Base-by-base conservation (phyloP, 2,888 invertebrate species). In the Eupithecia pulchellata region DNA sequence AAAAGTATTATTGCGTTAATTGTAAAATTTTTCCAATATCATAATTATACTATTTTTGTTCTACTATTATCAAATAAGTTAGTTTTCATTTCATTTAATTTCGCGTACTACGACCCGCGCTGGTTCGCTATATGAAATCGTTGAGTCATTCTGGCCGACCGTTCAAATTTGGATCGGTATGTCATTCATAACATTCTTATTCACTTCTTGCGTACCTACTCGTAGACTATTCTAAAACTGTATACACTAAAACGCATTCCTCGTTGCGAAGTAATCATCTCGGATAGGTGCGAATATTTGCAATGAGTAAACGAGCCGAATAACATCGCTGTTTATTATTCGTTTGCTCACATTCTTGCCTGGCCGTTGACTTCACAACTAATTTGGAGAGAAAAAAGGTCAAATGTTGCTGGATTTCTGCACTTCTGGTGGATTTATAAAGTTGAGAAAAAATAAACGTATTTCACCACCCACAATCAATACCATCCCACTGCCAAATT, bases 141-240 rank as follows among this genome's bases (percentile, higher is more conserved):
- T 2, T 36, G 14, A 36, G 36, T 36, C 13, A 36, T 2, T 14
- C 36, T 36, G 1, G 36, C 36, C 2, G 2, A 14, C 13, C 2
- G 36, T 5, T 36, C 13, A 14, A 36, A 36, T 36, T 2, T 14
- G 14, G 36, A 36, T 9, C n/a, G n/a, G n/a, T 34, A 34, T 34
- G 1, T 1, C 34, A 34, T 1, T 36, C 17, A 39, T 39, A 14
- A 36, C 14, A 36, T 36, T 36, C 36, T 14, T 36, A 14, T 14
- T 14, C 36, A 2, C 36, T 36, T 6, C n/a, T n/a, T n/a, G n/a
- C 4, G 32, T 9, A 34, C 11, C 8, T 2, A 77, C 73, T 73
- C 74, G 65, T 64, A 71, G 76, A 78, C 76, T 77, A 83, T 79
- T 73, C 73, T 74, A 67, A 69, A 57, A 64, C 55, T 68, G 72